Conservation (phyloP, 1,140 invertebrate genomes). For the Charaxes varanes region DNA sequence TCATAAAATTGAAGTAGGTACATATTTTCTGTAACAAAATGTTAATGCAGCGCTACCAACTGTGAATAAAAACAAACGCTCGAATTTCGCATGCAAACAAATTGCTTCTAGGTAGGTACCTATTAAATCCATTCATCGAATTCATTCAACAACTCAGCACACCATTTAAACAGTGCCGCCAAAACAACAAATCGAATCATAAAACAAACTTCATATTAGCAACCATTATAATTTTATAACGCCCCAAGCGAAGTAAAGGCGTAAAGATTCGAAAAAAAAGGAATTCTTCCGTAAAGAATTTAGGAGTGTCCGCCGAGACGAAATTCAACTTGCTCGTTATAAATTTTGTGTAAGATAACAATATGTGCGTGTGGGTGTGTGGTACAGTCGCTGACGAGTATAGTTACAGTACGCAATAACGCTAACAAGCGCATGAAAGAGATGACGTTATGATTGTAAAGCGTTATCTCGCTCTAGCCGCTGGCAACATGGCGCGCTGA, state of each 20-base stretch:
- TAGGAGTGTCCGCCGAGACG: constrained; percentile 67
- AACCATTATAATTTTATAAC: constrained; percentile 60
- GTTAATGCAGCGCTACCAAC: not conserved
- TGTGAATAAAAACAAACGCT: constrained; percentile 3
- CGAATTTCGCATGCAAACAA: constrained; percentile 7
- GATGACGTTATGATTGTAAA: constrained; percentile 37
- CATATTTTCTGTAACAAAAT: not conserved
- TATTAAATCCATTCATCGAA: constrained; percentile 19
- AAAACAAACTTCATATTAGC: constrained; percentile 46
- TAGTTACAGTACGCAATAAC: constrained; percentile 73
- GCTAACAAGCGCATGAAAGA: constrained; percentile 66
- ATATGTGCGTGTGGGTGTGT: constrained; percentile 68
- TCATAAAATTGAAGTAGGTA: too few relatives aligned
- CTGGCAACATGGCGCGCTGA: constrained; percentile 70
- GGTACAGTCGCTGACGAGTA: constrained; percentile 68
- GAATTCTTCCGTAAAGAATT: constrained; percentile 70
- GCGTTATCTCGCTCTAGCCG: constrained; percentile 46
- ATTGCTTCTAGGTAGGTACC: constrained; percentile 15
- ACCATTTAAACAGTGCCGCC: constrained; percentile 12
- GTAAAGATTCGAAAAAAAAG: constrained; percentile 48
- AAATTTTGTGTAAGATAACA: constrained; percentile 73
- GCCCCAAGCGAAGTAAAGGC: constrained; percentile 41
- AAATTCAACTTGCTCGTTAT: constrained; percentile 70
- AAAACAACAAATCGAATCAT: constrained; percentile 21
- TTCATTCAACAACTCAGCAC: constrained; percentile 12